Evolutionary conservation across 1,140 invertebrate genomes (phyloP).

Genomic region (Uloborus diversus): DNA sequence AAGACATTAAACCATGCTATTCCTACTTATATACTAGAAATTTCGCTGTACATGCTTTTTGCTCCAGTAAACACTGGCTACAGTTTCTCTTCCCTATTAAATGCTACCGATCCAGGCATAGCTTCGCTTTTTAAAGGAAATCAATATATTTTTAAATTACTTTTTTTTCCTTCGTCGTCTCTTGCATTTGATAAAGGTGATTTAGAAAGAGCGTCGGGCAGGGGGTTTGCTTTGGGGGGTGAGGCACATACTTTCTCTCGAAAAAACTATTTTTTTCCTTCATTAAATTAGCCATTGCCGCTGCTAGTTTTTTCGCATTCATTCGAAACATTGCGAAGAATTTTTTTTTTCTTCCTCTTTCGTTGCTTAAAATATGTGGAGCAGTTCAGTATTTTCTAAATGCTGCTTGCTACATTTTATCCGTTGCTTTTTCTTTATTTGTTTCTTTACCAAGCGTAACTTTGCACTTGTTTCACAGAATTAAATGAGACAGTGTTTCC

Average conservation of each 20-base stretch:
- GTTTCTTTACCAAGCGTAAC: neutral
- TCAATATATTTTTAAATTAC: conserved; percentile 40
- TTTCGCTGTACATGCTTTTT: too few species aligned
- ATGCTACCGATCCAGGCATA: neutral
- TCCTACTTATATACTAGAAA: too few species aligned
- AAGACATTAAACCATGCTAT: too few species aligned
- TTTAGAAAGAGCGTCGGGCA: conserved; percentile 9
- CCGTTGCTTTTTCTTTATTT: neutral
- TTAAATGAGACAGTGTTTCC: conserved; percentile 2
- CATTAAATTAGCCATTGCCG: conserved; percentile 39
- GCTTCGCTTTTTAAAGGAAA: conserved; percentile 25
- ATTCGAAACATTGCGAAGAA: conserved; percentile 11
- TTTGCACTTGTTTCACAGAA: neutral
- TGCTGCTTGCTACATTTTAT: neutral
- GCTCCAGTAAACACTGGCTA: too few species aligned
- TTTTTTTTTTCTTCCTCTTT: neutral
- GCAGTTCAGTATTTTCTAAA: neutral
- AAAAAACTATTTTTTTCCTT: conserved; percentile 17
- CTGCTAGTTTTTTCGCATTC: neutral
- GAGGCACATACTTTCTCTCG: neutral
- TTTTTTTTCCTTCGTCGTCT: conserved; percentile 15
- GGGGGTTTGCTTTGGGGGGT: neutral
- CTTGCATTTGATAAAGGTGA: conserved; percentile 41
- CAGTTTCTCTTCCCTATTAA: too few species aligned
- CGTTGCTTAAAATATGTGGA: neutral